A percentile compares a stretch with the other conserved stretches of the same genome.
phyloP scores from a whole-genome alignment of 2,797 vertebrate species.

The Lateolabrax maculatus region DNA sequence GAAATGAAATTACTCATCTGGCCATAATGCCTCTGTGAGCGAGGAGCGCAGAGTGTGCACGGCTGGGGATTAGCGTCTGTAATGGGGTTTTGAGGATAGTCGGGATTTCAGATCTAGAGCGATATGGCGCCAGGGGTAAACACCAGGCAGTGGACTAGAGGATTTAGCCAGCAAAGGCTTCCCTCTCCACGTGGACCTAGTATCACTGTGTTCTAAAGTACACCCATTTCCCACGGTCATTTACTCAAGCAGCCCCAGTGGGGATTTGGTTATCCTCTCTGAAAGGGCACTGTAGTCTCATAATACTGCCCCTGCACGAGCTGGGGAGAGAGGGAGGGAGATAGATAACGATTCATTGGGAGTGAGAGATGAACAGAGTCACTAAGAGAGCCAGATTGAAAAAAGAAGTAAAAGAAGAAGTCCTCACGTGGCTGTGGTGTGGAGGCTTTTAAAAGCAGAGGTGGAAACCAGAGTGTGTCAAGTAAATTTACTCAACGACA shows the following conservation, averaged over 20 bases:
- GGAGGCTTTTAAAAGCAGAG: background rate
- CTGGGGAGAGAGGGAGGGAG: constrained; percentile 29
- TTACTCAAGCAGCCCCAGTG: constrained; percentile 75
- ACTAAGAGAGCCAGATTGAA: constrained; percentile 19
- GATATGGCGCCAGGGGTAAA: constrained; percentile 80
- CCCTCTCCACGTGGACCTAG: constrained; percentile 66
- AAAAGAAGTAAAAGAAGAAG: constrained; percentile 5
- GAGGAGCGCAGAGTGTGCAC: constrained; percentile 51
- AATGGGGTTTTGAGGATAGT: constrained; percentile 82
- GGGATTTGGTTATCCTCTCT: constrained; percentile 77
- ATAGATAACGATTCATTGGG: constrained; percentile 63
- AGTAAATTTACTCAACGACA: background rate
- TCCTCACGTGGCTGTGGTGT: constrained; percentile 5
- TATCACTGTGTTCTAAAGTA: constrained; percentile 76
- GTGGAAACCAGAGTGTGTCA: background rate
- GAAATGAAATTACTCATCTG: constrained; percentile 65
- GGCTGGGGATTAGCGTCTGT: constrained; percentile 76
- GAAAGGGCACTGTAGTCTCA: constrained; percentile 67
- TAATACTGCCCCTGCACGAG: constrained; percentile 45
- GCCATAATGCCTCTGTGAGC: constrained; percentile 63
- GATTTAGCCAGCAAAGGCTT: constrained; percentile 73
- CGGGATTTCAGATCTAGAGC: constrained; percentile 79
- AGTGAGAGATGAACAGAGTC: constrained; percentile 30
- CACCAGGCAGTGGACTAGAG: constrained; percentile 70
- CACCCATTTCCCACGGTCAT: constrained; percentile 79